phyloP scores from a whole-genome alignment of 92 coral and sea anemone genomes.

The Porites cylindrica region DNA sequence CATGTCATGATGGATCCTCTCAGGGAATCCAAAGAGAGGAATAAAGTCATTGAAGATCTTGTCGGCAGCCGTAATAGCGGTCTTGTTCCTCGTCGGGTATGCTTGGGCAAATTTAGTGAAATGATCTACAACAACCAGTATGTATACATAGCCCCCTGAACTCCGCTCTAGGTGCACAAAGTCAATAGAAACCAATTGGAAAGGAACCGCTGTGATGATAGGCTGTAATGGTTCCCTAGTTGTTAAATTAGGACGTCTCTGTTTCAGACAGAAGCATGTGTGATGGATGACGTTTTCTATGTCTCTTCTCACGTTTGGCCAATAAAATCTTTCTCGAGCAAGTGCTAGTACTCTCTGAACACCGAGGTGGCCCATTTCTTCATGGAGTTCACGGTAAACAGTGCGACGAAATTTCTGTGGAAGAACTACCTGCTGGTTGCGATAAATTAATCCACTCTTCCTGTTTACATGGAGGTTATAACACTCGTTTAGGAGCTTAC shows the following conservation, averaged over 20 bases:
- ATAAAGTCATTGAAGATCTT: no score
- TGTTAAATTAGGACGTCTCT: constrained; percentile 37
- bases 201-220: constrained; percentile 26
- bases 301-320: constrained; percentile 55
- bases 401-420: constrained; percentile 35
- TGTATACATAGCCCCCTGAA: constrained; percentile 23
- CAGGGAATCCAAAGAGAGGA: no score
- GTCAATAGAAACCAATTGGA: constrained; percentile 31
- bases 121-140: constrained; percentile 28
- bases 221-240: constrained; percentile 56
- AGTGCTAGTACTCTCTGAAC: constrained; percentile 49
- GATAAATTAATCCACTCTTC: constrained; percentile 23
- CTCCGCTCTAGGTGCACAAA: constrained; percentile 27
- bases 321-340: constrained; percentile 57
- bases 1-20: no score
- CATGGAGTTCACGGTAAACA: constrained; percentile 58
- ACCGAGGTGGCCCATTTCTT: constrained; percentile 66
- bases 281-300: constrained; percentile 31
- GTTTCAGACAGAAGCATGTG: constrained; percentile 45
- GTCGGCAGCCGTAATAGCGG: no score
- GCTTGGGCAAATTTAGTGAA: not conserved
- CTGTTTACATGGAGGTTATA: constrained; percentile 56
- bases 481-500: constrained; percentile 64
- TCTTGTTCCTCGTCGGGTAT: no score
- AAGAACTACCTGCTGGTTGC: constrained; percentile 55